Evolutionary conservation across 2,888 invertebrate species (phyloP).

Genomic region (Mythimna lalbum): DNA sequence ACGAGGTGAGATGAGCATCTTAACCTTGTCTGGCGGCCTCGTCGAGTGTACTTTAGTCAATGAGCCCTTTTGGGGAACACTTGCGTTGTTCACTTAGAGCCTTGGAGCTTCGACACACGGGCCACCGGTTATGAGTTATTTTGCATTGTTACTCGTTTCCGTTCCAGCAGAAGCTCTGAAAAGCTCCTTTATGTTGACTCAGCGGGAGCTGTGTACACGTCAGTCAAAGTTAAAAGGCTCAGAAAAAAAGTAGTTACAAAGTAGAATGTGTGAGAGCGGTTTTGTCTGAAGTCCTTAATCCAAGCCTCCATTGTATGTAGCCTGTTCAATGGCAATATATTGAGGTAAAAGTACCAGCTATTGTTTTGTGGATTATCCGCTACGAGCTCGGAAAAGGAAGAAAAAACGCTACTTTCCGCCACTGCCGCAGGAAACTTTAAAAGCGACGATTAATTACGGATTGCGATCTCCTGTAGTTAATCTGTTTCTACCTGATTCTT

Average conservation of each 20-base stretch:
- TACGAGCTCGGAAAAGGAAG: slow-evolving; percentile 38
- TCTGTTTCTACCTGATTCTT: slow-evolving; percentile 28
- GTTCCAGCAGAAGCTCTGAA: slow-evolving; percentile 3
- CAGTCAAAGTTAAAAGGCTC: slow-evolving; percentile 25
- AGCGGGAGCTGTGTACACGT: neutral
- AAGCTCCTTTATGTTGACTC: slow-evolving; percentile 18
- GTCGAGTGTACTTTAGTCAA: slow-evolving; percentile 39
- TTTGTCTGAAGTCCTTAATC: slow-evolving; percentile 43
- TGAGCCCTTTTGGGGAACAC: slow-evolving; percentile 27
- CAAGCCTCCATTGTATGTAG: slow-evolving; percentile 35
- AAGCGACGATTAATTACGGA: slow-evolving; percentile 57
- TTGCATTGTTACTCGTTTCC: slow-evolving; percentile 25
- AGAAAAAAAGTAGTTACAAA: slow-evolving; percentile 14
- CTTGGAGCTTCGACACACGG: slow-evolving; percentile 2
- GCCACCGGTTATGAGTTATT: neutral
- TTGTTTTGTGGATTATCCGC: slow-evolving; percentile 64
- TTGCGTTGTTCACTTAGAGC: slow-evolving; percentile 13
- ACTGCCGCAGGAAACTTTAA: slow-evolving; percentile 35
- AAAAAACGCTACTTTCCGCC: slow-evolving; percentile 32
- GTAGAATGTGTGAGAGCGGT: slow-evolving; percentile 7
- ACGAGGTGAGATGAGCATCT: slow-evolving; percentile 24
- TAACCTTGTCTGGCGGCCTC: slow-evolving; percentile 20
- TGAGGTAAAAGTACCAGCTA: slow-evolving; percentile 59
- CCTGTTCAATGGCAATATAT: slow-evolving; percentile 51
- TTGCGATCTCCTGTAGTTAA: slow-evolving; percentile 44